Conservation (phyloP, 2,113 vertebrate species). For the Dascyllus trimaculatus region DNA sequence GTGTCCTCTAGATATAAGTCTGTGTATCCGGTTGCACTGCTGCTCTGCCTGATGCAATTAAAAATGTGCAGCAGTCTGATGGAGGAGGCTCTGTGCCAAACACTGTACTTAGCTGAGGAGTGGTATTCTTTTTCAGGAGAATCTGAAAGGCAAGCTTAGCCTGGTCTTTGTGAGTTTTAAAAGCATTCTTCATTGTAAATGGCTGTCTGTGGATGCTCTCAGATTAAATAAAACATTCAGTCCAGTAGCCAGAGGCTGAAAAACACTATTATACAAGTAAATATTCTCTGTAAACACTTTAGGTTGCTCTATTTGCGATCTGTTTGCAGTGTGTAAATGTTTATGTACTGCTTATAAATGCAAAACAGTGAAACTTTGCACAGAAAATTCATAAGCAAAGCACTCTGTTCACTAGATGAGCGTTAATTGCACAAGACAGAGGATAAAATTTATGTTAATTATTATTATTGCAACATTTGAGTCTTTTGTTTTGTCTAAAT, state of each 20-base stretch:
- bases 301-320: not conserved
- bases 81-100: conserved; percentile 54
- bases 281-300: not conserved
- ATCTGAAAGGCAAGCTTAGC: conserved; percentile 35
- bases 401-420: no score
- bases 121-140: conserved; percentile 52
- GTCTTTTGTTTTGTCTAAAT: not conserved
- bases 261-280: not conserved
- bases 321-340: not conserved
- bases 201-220: conserved; percentile 11
- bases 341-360: not conserved
- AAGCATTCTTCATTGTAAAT: conserved; percentile 41
- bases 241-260: conserved; percentile 15
- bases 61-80: conserved; percentile 32
- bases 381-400: not conserved
- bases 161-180: conserved; percentile 7
- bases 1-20: not conserved
- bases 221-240: conserved; percentile 17
- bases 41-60: conserved; percentile 31
- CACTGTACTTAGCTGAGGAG: conserved; percentile 58
- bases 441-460: no score
- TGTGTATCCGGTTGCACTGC: conserved; percentile 18
- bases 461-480: not conserved
- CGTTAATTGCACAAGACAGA: no score
- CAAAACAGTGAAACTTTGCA: not conserved